Base-by-base conservation (phyloP, 2,888 invertebrate genomes). In the Drosophila maculinotata region DNA sequence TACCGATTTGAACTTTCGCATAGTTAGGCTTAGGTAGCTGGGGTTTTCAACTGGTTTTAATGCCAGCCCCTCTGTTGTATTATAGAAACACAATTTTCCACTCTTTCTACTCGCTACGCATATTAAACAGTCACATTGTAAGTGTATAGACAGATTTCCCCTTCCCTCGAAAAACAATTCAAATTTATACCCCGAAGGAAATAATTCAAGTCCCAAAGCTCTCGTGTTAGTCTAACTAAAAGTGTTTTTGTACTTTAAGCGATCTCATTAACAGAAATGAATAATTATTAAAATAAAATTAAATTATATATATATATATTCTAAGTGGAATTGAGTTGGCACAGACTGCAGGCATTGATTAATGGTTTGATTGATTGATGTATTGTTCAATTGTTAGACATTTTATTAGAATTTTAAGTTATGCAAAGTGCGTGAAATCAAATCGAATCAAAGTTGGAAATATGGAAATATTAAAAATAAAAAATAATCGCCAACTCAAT, bases 141-240 rank as follows among this genome's bases (percentile, higher is more conserved):
- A 87, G 79, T 82, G 86, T 82, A 82, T 87, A 82, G 81, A 74
- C 68, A 81, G 53, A 44, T 3, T 20, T 14, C 14, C 31, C 47
- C 28, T n/a, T n/a, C 14, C 12, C 39, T 7, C 39, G 15, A 12
- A 20, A 15, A 23, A 33, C 48, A 39, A 56, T 60, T 52, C 17
- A 20, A 64, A 69, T 31, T 54, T 41, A 41, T 12, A 28, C 9
- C 47, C 41, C 44, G 25, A 26, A 49, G 28, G 23, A 33, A 49
- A 28, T 20, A 39, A 44, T 44, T 17, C 30, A 54, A 47, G 10
- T 41, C 59, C 42, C 45, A 28, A 63, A 68, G 33, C 87, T 82
- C 87, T 87, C 87, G 87, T 82, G 81, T 82, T 82, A 82, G 81
- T 81, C 85, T 59, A 85, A 81, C 81, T 87, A 84, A 81, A 87